Conservation (phyloP, 2,888 invertebrate species). For the Plemyria rubiginata region DNA sequence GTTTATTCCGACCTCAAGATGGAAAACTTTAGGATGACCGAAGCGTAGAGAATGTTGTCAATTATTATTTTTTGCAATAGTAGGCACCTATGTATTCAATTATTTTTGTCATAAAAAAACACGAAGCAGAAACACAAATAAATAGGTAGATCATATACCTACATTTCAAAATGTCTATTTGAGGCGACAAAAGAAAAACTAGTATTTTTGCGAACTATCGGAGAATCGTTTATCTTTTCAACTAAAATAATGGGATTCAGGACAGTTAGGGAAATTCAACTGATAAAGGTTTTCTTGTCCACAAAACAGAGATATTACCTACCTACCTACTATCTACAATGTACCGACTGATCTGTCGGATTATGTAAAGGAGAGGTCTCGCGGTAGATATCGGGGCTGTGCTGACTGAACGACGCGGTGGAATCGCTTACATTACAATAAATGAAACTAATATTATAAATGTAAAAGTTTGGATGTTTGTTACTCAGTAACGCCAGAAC, state of each 20-base stretch:
- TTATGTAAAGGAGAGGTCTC: slow-evolving; percentile 32
- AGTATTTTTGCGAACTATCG: slow-evolving; percentile 1
- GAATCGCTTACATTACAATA: too few relatives aligned
- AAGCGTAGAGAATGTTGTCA: too few relatives aligned
- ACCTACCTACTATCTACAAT: slow-evolving; percentile 1
- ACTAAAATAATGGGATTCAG: slow-evolving; percentile 14
- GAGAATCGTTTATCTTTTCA: slow-evolving; percentile 17
- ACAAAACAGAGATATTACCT: slow-evolving; percentile 23
- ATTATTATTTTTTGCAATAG: too few relatives aligned
- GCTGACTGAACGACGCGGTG: too few relatives aligned
- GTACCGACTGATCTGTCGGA: slow-evolving; percentile 12
- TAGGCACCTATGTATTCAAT: not conserved
- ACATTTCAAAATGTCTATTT: not conserved
- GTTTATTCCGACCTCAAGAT: too few relatives aligned
- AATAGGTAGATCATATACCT: too few relatives aligned
- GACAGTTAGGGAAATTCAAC: slow-evolving; percentile 12
- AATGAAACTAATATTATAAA: too few relatives aligned
- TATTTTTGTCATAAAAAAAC: not conserved
- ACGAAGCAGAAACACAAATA: not conserved
- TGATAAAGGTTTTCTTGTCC: slow-evolving; percentile 26
- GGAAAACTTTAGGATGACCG: too few relatives aligned
- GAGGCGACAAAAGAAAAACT: not conserved
- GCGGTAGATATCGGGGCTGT: not conserved
- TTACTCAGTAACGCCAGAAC: too few relatives aligned
- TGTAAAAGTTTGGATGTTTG: too few relatives aligned